A percentile compares a stretch with the other conserved stretches of the same genome.
These are phyloP conservation scores for Muraenolepis orangiensis DNA, from an alignment of 2,797 vertebrate species.

Conservation along the genomic window DNA sequence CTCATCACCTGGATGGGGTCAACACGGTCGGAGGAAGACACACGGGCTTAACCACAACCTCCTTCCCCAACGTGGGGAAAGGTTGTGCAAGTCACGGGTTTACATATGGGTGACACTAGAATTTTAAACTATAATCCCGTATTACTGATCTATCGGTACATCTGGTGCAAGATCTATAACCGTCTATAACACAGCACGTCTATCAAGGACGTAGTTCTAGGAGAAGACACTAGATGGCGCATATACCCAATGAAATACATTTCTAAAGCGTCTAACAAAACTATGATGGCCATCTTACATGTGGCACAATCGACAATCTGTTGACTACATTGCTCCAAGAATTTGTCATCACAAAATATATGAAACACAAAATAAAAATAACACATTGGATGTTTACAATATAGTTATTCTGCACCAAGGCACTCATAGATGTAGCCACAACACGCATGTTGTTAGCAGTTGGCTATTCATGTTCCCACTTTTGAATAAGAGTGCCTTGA, in stretches of 20 bases:
- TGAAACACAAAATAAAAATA: background rate
- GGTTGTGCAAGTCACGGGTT: constrained; percentile 13
- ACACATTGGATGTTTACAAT: background rate
- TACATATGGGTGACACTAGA: background rate
- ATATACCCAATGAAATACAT: constrained; percentile 24
- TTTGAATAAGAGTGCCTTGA: background rate
- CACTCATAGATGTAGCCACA: background rate
- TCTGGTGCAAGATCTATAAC: background rate
- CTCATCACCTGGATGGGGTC: constrained; percentile 86
- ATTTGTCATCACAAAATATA: background rate
- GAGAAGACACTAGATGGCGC: constrained; percentile 59
- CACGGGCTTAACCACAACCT: background rate
- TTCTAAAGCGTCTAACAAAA: background rate
- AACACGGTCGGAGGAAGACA: constrained; percentile 26
- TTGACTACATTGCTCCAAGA: background rate
- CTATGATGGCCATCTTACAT: background rate
- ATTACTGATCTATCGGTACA: background rate
- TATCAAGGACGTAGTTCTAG: constrained; percentile 35
- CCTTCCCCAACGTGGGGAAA: constrained; percentile 6
- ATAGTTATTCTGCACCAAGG: background rate
- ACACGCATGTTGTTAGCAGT: background rate
- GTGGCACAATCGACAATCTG: background rate
- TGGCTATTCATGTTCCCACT: background rate
- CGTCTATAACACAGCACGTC: no score
- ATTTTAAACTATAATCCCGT: background rate